These are phyloP conservation scores for Sturmia bella DNA, from an alignment of 2,888 invertebrate species.

Conservation along the genomic window DNA sequence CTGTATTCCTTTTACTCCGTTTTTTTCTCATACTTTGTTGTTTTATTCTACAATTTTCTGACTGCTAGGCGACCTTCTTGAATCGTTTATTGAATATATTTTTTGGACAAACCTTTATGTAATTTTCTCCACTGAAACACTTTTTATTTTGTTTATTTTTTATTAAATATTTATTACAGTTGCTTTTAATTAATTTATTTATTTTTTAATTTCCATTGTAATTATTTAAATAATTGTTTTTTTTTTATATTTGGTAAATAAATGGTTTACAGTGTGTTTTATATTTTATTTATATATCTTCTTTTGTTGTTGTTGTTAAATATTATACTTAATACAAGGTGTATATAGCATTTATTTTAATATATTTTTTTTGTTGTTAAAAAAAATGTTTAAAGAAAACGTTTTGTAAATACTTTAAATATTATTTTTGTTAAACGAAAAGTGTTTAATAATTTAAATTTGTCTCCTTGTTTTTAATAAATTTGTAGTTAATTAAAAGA, in stretches of 20 bases:
- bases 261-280: constrained; percentile 60
- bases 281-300: constrained; percentile 47
- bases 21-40: no score
- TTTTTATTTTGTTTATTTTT: constrained; percentile 40
- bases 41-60: no score
- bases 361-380: constrained; percentile 54
- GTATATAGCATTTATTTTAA: constrained; percentile 67
- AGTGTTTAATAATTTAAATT: constrained; percentile 61
- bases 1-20: no score
- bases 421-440: constrained; percentile 62
- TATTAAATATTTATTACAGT: constrained; percentile 70
- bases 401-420: constrained; percentile 44
- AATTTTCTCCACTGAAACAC: no score
- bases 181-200: constrained; percentile 59
- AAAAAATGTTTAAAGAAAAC: constrained; percentile 60
- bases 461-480: background rate
- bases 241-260: constrained; percentile 61
- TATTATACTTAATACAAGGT: constrained; percentile 68
- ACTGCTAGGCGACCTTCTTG: no score
- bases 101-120: no score
- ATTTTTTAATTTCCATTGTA: constrained; percentile 38
- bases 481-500: constrained; percentile 62
- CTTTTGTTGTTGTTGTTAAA: constrained; percentile 42
- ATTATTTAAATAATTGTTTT: constrained; percentile 55
- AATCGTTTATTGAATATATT: no score